phyloP scores from a whole-genome alignment of 2,797 vertebrate genomes.

The Mormyrops attenuatus region DNA sequence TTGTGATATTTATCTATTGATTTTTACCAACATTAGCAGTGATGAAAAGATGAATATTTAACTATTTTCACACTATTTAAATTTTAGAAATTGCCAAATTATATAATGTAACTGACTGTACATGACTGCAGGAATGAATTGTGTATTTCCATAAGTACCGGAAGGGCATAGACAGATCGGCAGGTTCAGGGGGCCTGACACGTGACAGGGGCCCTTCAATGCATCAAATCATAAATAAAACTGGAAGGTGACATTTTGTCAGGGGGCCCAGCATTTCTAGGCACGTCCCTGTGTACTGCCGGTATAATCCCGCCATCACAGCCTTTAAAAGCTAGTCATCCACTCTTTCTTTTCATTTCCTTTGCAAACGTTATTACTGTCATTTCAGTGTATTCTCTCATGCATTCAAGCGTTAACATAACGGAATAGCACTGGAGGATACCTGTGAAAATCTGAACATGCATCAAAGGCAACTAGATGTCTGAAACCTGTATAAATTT shows the following conservation, averaged over 20 bases:
- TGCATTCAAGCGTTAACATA: background rate
- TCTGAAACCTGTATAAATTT: background rate
- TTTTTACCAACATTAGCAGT: background rate
- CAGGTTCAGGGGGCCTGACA: background rate
- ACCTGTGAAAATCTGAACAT: background rate
- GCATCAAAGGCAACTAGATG: background rate
- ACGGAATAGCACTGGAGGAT: background rate
- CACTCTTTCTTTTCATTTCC: too few species aligned
- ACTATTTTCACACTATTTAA: background rate
- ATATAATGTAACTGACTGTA: background rate
- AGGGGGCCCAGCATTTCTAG: too few species aligned
- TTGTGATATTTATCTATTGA: background rate
- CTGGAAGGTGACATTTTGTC: too few species aligned
- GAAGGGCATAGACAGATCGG: background rate
- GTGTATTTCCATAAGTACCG: background rate
- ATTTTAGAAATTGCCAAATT: background rate
- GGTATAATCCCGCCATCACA: background rate
- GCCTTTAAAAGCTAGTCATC: background rate
- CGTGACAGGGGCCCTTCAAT: too few species aligned
- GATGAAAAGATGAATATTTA: background rate
- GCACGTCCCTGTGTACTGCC: too few species aligned
- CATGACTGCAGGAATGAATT: background rate
- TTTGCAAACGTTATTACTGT: background rate
- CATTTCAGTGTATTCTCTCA: background rate
- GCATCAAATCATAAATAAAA: too few species aligned